These are phyloP conservation scores for Heliothis subflexa DNA, from an alignment of 1,140 invertebrate genomes.

Conservation along the genomic window DNA sequence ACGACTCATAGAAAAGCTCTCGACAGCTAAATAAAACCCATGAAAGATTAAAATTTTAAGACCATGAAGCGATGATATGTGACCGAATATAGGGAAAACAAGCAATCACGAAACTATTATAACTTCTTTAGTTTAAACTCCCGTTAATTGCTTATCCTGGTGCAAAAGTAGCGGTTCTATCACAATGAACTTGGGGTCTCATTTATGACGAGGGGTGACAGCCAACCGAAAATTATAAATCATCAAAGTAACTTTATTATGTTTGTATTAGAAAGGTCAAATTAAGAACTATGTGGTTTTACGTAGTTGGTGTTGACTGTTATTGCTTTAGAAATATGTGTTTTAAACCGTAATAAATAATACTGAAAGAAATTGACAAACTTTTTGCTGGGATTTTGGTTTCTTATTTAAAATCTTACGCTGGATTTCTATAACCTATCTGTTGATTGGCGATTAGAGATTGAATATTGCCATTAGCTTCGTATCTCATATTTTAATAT, in stretches of 20 bases:
- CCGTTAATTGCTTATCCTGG: constrained; percentile 33
- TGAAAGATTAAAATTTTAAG: not conserved
- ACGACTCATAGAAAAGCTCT: not conserved
- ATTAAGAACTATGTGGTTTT: not conserved
- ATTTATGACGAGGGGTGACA: constrained; percentile 51
- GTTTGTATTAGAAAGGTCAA: constrained; percentile 1
- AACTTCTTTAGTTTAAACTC: constrained; percentile 38
- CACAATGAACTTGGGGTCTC: constrained; percentile 41
- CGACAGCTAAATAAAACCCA: not conserved
- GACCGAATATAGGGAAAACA: not conserved
- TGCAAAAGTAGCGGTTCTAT: constrained; percentile 31
- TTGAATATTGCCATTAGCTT: no score
- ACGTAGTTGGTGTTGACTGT: not conserved
- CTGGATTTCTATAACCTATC: no score
- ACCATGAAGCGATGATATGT: not conserved
- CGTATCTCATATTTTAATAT: no score
- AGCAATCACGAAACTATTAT: constrained; percentile 30
- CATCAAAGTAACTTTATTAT: constrained; percentile 30
- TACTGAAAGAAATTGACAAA: no score
- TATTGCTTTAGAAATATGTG: not conserved
- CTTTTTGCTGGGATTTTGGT: no score
- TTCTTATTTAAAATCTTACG: no score
- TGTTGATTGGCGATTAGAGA: no score
- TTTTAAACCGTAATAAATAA: not conserved
- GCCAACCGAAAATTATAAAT: constrained; percentile 41